Evolutionary conservation across 2,797 vertebrate genomes (phyloP), one percentile per base, ranked within the genome.

Genomic region (Phaenicophaeus curvirostris): DNA sequence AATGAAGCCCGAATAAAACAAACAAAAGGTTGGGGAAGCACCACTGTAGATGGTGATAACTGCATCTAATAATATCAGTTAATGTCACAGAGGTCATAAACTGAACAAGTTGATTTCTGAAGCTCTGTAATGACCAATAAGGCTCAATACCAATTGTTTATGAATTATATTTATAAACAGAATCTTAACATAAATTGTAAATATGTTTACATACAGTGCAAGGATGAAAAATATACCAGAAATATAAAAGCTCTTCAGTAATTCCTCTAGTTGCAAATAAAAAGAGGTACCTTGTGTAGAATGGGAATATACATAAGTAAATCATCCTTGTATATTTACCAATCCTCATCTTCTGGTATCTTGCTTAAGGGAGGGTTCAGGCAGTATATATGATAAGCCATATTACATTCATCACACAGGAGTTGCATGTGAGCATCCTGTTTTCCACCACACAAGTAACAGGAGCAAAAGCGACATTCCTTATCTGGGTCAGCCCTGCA

Each of bases 311-410:
- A 53, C 50, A 69, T 74, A 84, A 46, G 58, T 72, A 75, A 63
- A 90, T 73, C 48, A 68, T 79, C 78, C 50, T 73, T 62, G 80
- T 84, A 87, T 87, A 91, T 98, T 98, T 98, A 99, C 99, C 99
- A 99, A 98, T 99, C 99, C 94, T 99, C 99, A 72, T 99, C 99
- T 86, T 99, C 99, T 13, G 99, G 99, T 96, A 99, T 98, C 96
- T 98, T 98, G 94, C 98, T 96, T 96, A 99, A 98, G 20, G 99
- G 99, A 28, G 99, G 99, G 96, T 98, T 99, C 97, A 99, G 98
- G 96, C 99, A 99, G 98, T 99, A 99, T 96, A 99, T 99, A 95
- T 99, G 99, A 96, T 99, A 99, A 57, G 99, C 99, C 99, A 99
- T 99, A 97, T 99, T 99, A 96, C 99, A 99, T 97, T 99, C 99